Evolutionary conservation across 2,797 vertebrate species (phyloP).

Genomic region (Gadopsis bispinosus): DNA sequence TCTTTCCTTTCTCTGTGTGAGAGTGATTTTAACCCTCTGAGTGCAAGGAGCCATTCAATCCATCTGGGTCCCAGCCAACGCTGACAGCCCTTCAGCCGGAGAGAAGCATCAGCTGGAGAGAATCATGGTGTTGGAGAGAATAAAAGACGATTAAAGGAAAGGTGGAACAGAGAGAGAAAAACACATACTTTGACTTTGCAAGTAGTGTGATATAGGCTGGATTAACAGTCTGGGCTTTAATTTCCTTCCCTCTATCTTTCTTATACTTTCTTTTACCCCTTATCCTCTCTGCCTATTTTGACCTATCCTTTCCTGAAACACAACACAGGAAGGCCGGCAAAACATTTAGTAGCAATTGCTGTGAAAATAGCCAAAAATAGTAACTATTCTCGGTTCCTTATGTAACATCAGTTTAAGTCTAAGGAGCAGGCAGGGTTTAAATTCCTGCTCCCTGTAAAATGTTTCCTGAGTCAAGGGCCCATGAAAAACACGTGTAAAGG

Average conservation of each 20-base stretch:
- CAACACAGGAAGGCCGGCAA: slow-evolving; percentile 11
- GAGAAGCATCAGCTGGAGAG: slow-evolving; percentile 45
- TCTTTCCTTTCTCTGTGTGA: slow-evolving; percentile 36
- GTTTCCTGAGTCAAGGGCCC: slow-evolving; percentile 3
- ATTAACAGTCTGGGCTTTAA: slow-evolving; percentile 38
- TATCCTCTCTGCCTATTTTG: slow-evolving; percentile 25
- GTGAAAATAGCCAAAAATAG: slow-evolving; percentile 24
- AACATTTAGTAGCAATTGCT: slow-evolving; percentile 5
- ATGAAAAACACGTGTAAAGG: slow-evolving; percentile 36
- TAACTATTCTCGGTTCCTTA: background rate
- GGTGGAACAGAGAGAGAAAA: slow-evolving; percentile 16
- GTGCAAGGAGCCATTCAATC: slow-evolving; percentile 38
- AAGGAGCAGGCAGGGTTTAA: slow-evolving; percentile 4
- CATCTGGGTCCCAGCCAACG: slow-evolving; percentile 67
- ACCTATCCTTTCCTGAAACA: slow-evolving; percentile 24
- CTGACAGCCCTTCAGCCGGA: slow-evolving; percentile 59
- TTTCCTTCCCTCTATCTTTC: slow-evolving; percentile 29
- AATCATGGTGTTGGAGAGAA: slow-evolving; percentile 31
- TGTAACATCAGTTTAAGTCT: background rate
- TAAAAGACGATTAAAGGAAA: slow-evolving; percentile 33
- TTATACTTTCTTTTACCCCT: slow-evolving; percentile 35
- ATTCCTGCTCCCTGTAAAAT: background rate
- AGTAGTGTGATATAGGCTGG: slow-evolving; percentile 1
- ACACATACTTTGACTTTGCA: slow-evolving; percentile 19
- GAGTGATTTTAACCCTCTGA: slow-evolving; percentile 55